Evolutionary conservation across 2,888 invertebrate genomes (phyloP), one percentile per base, ranked within the genome.

Genomic region (Sceliomorpha sp.): DNA sequence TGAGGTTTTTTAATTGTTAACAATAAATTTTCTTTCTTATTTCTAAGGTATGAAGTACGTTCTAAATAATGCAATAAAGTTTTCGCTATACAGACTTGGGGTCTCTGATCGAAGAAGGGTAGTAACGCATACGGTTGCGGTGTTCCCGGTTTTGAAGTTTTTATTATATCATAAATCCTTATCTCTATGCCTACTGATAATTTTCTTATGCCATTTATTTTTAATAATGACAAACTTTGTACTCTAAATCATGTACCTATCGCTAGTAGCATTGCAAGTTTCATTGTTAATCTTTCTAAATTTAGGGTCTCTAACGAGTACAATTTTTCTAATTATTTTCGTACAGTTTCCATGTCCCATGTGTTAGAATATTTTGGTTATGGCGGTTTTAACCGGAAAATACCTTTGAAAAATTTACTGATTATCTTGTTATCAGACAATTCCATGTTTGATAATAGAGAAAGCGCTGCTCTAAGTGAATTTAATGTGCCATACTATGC

Each of bases 1-100:
- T 34, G 12, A 8, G 48, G 34, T 24, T 48, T 48, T 1, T 34
- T 48, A 1, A 15, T 1, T 1, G 48, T 48, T 45, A 45, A n/a
- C 8, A 45, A 3, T 29, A 45, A 31, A 29, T 14, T 12, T 7
- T 14, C 7, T 3, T 29, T 8, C 5, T 45, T 9, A 20, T n/a
- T 9, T 40, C 40, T 6, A 4, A 15, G 5, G 20, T 15, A 1
- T 24, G 6, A n/a, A 1, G 40, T 40, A 5, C n/a, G 1, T 1
- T 24, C 10, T 15, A 40, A 6, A 10, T 40, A 40, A 1, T 20
- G 4, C n/a, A 24, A 20, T 8, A 40, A 1, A 1, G 24, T 40
- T 40, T 15, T 40, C 2, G 40, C 40, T 8, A 24, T 15, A 7
- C 24, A 24, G 24, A 24, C 24, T 24, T 24, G 24, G 3, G 24